Evolutionary conservation across 2,797 vertebrate species (phyloP), one percentile per base, ranked within the genome.

Genomic region (Malurus leucopterus): DNA sequence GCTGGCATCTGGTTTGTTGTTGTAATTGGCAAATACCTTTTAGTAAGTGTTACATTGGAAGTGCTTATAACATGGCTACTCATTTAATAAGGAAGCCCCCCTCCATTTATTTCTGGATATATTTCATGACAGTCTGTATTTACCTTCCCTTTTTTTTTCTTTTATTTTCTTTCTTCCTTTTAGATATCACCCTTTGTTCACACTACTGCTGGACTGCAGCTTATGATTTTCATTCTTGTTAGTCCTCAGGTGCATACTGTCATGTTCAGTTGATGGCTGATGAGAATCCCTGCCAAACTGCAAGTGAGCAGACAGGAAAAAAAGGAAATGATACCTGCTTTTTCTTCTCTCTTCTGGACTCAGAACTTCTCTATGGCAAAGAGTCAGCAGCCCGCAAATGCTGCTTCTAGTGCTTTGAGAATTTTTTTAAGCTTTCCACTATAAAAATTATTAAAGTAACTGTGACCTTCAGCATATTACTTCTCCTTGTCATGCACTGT

Each of bases 1-100:
- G 18, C 41, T 84, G 64, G 43, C 71, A 70, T 69, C 64, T 93
- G 71, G 30, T 91, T 93, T 89, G 53, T 72, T 91, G 74, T 86
- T 92, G 91, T 70, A 59, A 47, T 68, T 86, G 57, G 57, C 68
- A 84, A 40, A 59, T 86, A 55, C 41, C 51, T 86, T 72, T 21
- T 34, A 79, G 77, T n/a, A 63, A 89, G 34, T 29, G 41, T 61
- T 88, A 44, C 3, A 18, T 1, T 61, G 30, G 26, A 44, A 79
- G 58, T 74, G 47, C 51, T 86, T 86, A 8, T 71, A 61, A 63
- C n/a, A 16, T 8, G 15, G 34, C 8, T 46, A 29, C 16, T 83
- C 19, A 15, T 86, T 81, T 89, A 61, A 36, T 80, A 62, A 69
- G 43, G 36, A 84, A 79, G 19, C 19, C 44, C 10, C 8, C 69